Base-by-base conservation (phyloP, 2,113 vertebrate species). In the Caranx ignobilis region DNA sequence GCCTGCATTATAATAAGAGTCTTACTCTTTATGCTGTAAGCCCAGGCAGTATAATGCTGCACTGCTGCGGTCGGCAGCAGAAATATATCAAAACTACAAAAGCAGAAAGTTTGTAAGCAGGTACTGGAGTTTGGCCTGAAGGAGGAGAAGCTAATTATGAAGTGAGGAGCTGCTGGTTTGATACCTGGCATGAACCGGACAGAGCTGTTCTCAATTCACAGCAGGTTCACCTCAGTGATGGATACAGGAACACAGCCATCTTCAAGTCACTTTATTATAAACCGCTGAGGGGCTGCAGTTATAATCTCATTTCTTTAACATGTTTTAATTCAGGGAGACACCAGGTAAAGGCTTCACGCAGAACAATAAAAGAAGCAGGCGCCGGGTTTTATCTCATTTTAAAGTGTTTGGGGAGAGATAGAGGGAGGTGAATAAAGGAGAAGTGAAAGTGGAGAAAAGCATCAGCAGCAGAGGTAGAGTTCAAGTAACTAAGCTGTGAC, bases 1-100 rank as follows among this genome's bases (percentile, higher is more conserved):
- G 77, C 75, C 74, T 80, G 68, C 54, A 52, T 89, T 71, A 64
- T 62, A 75, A 77, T 78, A 83, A 80, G 77, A 85, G 56, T 79
- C 63, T 76, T 87, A 80, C 34, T 76, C 71, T 63, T 60, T 39
- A 54, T 65, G 41, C 69, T 75, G 5, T 69, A 35, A 81, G 75
- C 45, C 1, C 11, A 77, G 39, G 70, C 41, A 13, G 56, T 37
- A 16, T 56, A 75, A 85, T 71, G 64, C 57, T 64, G 37, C 39
- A 4, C 19, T 71, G 45, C 75, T 75, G 75, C 59, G 78, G 64
- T 63, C 6, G 9, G 32, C 50, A 75, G 77, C 52, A 75, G 83
- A 84, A 77, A 84, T 63, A 77, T 62, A 79, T 79, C 26, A 66
- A 66, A 82, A 70, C 26, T 56, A 52, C 66, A 66, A 83, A 89